A percentile compares a stretch with the other conserved stretches of the same genome.
These are phyloP conservation scores for Menidia menidia DNA, from an alignment of 2,797 vertebrate genomes.

Conservation along the genomic window DNA sequence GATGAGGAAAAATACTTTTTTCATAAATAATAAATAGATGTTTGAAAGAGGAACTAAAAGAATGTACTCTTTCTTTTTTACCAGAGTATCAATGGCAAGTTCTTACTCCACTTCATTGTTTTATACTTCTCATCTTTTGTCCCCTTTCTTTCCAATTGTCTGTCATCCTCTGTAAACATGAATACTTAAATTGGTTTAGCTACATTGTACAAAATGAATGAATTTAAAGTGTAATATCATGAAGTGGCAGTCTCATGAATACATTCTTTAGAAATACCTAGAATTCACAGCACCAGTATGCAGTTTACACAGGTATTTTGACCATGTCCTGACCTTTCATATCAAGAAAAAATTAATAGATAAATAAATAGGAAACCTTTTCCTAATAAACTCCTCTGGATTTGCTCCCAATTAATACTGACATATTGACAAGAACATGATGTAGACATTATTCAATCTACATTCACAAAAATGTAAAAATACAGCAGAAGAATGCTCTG, in stretches of 20 bases:
- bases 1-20: neutral
- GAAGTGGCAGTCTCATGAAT: neutral
- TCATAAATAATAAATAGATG: neutral
- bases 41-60: no score
- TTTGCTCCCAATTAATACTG: no score
- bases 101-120: neutral
- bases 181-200: slow-evolving; percentile 27
- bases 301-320: neutral
- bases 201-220: neutral
- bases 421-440: no score
- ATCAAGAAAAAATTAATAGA: no score
- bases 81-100: neutral
- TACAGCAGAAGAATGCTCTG: no score
- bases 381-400: no score
- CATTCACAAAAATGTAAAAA: no score
- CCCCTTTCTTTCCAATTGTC: neutral
- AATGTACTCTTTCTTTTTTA: no score
- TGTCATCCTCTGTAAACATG: slow-evolving; percentile 33
- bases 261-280: neutral
- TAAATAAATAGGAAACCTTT: no score
- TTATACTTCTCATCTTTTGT: neutral
- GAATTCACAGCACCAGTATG: neutral
- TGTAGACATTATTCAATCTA: no score
- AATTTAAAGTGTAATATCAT: neutral
- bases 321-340: no score